A percentile compares a stretch with the other conserved stretches of the same genome.
phyloP scores from a whole-genome alignment of 2,888 invertebrate genomes.

The Hermaeophaga mercurialis region DNA sequence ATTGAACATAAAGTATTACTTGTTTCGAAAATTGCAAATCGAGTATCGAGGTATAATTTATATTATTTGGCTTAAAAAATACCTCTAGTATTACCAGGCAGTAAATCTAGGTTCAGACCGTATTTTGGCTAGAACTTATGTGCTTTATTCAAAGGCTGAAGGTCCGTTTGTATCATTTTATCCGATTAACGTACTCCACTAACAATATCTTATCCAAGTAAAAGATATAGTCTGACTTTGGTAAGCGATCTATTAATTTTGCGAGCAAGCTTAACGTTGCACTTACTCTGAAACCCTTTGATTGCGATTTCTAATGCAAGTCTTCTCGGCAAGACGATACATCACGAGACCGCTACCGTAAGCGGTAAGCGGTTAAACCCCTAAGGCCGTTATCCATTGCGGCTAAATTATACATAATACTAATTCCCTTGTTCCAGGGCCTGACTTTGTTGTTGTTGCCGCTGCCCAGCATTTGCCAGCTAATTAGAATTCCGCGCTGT shows the following conservation, averaged over 20 bases:
- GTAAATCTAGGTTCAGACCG: no score
- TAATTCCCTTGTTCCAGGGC: constrained; percentile 27
- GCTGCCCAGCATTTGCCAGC: constrained; percentile 22
- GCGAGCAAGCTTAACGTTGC: background rate
- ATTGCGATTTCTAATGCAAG: constrained; percentile 23
- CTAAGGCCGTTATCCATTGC: constrained; percentile 23
- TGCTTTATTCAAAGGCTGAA: no score
- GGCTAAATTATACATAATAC: constrained; percentile 33
- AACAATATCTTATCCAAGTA: background rate
- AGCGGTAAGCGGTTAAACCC: constrained; percentile 23
- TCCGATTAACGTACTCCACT: no score
- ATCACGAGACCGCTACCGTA: constrained; percentile 28
- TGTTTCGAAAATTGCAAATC: no score
- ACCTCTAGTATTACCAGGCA: no score
- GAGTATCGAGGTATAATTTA: no score
- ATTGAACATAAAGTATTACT: no score
- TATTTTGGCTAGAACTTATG: no score
- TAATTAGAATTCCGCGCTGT: constrained; percentile 37
- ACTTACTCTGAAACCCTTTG: background rate
- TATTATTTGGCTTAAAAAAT: no score
- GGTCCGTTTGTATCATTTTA: no score
- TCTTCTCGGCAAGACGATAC: constrained; percentile 24
- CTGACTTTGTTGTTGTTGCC: constrained; percentile 27
- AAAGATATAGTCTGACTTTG: background rate
- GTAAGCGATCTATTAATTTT: background rate